Evolutionary conservation across 2,888 invertebrate species (phyloP), one percentile per base, ranked within the genome.

Genomic region (Xestoiulus laeticollis): DNA sequence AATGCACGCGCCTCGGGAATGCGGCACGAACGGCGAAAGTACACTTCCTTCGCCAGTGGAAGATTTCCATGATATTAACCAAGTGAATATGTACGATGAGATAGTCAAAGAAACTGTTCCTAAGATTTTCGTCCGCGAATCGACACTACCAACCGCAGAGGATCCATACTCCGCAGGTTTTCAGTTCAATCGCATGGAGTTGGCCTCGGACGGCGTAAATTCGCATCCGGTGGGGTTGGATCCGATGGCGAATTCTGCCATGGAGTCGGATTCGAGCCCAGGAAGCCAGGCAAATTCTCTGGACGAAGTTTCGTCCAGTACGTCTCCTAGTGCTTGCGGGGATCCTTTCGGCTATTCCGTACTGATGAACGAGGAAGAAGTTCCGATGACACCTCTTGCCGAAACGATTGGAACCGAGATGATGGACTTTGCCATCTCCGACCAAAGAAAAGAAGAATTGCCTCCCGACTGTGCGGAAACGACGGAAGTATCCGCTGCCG

Each of bases 241-340:
- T 38, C 85, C 85, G 19, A 78, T 85, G 22, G 22, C 44, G 26
- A 53, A 38, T 22, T 85, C 85, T 26, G 44, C 43, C 43, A 38
- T 85, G 12, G 88, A 87, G 10, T 89, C 88, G 5, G 89, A 89
- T 44, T 87, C 88, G 16, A 89, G 88, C 53, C 87, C 87, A 12
- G 87, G 87, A 10, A 88, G 88, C 68, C 68, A 68, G n/a, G 86
- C 59, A 2, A 87, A 87, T 44, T 86, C 87, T 19, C 53, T 83
- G 14, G 87, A 89, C 12, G 89, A 85, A 30, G 83, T 38, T n/a
- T 83, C 87, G 16, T 87, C 87, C 22, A 87, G 33, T 87, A 43
- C 84, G 22, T 87, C 87, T 38, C 87, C 87, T 10, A 44, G 87
- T 32, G 78, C 44, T 12, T 16, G 43, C 6, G 44, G 85, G 10